Conservation (phyloP, 2,888 invertebrate species). For the Aproaerema taeniolella region DNA sequence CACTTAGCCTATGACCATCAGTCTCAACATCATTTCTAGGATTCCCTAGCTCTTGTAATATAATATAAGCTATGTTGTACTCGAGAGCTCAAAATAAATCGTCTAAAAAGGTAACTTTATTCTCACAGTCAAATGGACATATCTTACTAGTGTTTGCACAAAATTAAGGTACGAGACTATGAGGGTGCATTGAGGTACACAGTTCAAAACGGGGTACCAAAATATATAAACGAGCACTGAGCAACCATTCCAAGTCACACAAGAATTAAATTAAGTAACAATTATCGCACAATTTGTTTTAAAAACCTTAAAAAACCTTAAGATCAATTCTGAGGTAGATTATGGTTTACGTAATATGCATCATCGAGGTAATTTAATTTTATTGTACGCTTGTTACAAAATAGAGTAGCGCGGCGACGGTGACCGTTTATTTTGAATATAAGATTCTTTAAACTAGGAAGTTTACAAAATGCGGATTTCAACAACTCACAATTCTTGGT, state of each 20-base stretch:
- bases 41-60: conserved; percentile 63
- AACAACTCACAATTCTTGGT: no score
- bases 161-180: conserved; percentile 47
- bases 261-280: conserved; percentile 71
- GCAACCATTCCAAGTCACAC: conserved; percentile 67
- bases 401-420: conserved; percentile 30
- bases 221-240: conserved; percentile 61
- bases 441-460: neutral
- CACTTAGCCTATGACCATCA: conserved; percentile 74
- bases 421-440: conserved; percentile 26
- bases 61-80: conserved; percentile 57
- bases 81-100: conserved; percentile 63
- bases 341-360: conserved; percentile 69
- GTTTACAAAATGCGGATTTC: conserved; percentile 2
- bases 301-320: conserved; percentile 70
- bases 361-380: conserved; percentile 57
- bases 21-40: conserved; percentile 70
- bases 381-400: conserved; percentile 59
- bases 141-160: conserved; percentile 43
- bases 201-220: conserved; percentile 56
- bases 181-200: conserved; percentile 51
- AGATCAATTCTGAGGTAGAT: conserved; percentile 76
- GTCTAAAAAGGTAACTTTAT: conserved; percentile 67
- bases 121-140: conserved; percentile 66
- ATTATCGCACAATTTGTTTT: conserved; percentile 66